phyloP scores from a whole-genome alignment of 2,113 vertebrate genomes.

The Pseudonaja textilis region DNA sequence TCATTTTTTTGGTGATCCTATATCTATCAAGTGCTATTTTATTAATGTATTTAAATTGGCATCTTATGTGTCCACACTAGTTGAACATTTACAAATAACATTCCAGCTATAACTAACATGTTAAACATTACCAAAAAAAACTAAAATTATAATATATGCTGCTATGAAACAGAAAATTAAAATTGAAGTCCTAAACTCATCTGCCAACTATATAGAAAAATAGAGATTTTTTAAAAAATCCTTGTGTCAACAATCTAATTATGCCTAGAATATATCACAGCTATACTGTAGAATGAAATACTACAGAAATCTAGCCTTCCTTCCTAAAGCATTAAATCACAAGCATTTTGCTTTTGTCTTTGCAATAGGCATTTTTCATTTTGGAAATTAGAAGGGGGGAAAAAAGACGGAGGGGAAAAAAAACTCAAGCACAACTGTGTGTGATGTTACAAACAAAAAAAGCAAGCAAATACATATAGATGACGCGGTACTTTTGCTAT shows the following conservation, averaged over 20 bases:
- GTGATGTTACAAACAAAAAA: neutral
- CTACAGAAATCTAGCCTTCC: neutral
- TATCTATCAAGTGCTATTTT: neutral
- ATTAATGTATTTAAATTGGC: neutral
- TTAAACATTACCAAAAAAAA: neutral
- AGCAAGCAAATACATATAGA: no score
- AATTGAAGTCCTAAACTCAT: neutral
- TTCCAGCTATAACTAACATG: neutral
- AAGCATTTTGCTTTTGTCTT: neutral
- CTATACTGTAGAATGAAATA: neutral
- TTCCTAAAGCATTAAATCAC: neutral
- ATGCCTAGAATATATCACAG: neutral
- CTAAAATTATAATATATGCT: neutral
- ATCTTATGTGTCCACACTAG: neutral
- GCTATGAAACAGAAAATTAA: neutral
- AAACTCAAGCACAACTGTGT: neutral
- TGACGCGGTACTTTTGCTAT: neutral
- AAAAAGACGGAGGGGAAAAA: no score
- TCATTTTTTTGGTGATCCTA: neutral
- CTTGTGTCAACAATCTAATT: neutral
- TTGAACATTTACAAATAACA: neutral
- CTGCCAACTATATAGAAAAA: slow-evolving; percentile 5
- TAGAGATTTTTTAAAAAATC: neutral
- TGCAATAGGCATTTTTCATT: neutral
- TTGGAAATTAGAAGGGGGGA: neutral